These are phyloP conservation scores for Astyanax mexicanus DNA, from an alignment of 2,797 vertebrate genomes.

Conservation along the genomic window DNA sequence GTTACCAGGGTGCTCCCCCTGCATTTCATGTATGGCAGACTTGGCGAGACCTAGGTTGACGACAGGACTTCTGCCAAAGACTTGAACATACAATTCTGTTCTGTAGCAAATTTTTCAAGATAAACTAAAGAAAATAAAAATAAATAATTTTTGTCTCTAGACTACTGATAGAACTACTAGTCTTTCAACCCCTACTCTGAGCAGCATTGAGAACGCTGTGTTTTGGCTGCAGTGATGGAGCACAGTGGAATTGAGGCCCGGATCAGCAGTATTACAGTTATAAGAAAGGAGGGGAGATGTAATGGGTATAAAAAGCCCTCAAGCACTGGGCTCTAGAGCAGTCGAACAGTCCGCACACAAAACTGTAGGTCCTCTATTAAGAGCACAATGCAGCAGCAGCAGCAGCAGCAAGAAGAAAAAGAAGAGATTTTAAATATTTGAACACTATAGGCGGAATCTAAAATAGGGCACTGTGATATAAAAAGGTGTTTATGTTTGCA, in stretches of 20 bases:
- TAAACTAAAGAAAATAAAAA: too few species aligned
- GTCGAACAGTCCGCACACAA: background rate
- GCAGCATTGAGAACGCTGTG: slow-evolving; percentile 36
- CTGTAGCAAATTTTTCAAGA: too few species aligned
- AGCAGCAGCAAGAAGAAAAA: too few species aligned
- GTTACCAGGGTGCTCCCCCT: too few species aligned
- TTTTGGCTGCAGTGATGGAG: slow-evolving; percentile 9
- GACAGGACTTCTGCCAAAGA: too few species aligned
- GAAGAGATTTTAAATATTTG: background rate
- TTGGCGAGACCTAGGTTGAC: too few species aligned
- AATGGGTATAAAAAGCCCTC: background rate
- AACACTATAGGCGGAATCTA: background rate
- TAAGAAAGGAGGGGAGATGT: background rate
- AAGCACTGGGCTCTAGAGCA: background rate
- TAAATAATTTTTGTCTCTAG: too few species aligned
- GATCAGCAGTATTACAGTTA: background rate
- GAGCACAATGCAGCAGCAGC: background rate
- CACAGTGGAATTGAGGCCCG: slow-evolving; percentile 21
- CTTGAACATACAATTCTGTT: too few species aligned
- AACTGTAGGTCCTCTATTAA: background rate
- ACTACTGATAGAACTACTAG: too few species aligned
- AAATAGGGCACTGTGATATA: background rate
- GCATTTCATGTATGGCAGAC: too few species aligned
- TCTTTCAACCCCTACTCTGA: too few species aligned
- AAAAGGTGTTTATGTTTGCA: slow-evolving; percentile 15